phyloP scores from a whole-genome alignment of 1,140 invertebrate genomes.

The Homalodisca vitripennis region DNA sequence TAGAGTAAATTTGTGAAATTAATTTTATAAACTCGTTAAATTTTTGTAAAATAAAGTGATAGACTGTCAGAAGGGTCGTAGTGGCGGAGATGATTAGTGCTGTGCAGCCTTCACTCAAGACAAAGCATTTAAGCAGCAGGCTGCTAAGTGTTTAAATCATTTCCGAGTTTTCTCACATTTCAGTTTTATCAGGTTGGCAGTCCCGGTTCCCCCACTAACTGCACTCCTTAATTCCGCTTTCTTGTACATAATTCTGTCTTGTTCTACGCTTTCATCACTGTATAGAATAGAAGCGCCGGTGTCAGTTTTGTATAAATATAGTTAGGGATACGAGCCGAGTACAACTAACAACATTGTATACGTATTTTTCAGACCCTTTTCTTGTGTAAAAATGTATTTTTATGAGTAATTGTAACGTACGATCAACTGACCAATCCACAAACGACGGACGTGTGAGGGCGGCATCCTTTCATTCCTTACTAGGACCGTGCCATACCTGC shows the following conservation, averaged over 20 bases:
- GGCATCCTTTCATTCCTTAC: background rate
- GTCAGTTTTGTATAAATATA: background rate
- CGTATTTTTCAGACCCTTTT: too few relatives aligned
- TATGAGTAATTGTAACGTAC: background rate
- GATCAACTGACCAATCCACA: too few relatives aligned
- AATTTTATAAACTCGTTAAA: constrained; percentile 19
- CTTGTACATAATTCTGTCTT: background rate
- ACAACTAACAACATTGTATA: too few relatives aligned
- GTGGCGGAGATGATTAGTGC: too few relatives aligned
- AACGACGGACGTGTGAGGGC: too few relatives aligned
- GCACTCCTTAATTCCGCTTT: background rate
- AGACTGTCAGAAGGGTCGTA: too few relatives aligned
- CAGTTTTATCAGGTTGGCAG: too few relatives aligned
- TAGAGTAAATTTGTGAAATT: constrained; percentile 10
- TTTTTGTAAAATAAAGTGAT: background rate
- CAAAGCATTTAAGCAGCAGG: background rate
- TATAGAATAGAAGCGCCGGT: background rate
- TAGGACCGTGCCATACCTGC: background rate
- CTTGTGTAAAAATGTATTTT: background rate
- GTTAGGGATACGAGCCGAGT: background rate
- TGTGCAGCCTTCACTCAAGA: background rate
- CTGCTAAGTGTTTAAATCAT: background rate
- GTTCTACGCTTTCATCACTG: background rate
- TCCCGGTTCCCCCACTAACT: background rate
- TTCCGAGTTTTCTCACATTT: too few relatives aligned